phyloP scores from a whole-genome alignment of 2,113 vertebrate species.

The Mastomys coucha region DNA sequence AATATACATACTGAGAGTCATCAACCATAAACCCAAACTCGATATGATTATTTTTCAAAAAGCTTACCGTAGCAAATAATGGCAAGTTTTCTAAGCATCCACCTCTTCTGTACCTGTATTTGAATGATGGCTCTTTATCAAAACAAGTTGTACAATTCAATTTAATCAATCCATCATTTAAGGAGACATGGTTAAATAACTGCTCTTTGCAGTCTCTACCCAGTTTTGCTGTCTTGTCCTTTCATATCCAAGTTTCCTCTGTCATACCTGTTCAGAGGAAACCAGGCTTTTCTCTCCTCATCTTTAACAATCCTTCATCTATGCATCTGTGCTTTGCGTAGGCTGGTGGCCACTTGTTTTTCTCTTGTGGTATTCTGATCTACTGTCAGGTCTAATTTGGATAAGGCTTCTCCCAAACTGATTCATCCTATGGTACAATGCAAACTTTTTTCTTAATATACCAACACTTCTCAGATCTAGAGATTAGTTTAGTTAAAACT shows the following conservation, averaged over 20 bases:
- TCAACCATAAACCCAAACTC: not conserved
- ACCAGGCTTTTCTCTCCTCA: not conserved
- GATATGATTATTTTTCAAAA: conserved; percentile 6
- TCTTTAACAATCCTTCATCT: not conserved
- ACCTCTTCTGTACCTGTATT: not conserved
- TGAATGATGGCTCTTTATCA: not conserved
- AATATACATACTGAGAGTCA: conserved; percentile 35
- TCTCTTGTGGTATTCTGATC: not conserved
- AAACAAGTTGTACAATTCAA: not conserved
- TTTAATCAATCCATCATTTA: conserved; percentile 22
- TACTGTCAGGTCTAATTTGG: not conserved
- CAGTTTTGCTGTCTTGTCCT: not conserved
- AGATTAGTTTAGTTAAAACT: not conserved
- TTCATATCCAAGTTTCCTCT: not conserved
- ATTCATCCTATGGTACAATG: not conserved
- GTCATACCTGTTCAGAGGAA: not conserved
- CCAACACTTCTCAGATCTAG: not conserved
- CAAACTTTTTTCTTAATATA: not conserved
- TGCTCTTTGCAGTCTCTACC: not conserved
- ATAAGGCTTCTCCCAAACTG: not conserved
- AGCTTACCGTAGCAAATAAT: not conserved
- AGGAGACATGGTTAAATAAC: not conserved
- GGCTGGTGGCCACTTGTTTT: not conserved
- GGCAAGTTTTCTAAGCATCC: not conserved
- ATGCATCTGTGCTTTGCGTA: not conserved